Conservation (phyloP, 2,797 vertebrate genomes). For the Pangasius sanitwongsei region DNA sequence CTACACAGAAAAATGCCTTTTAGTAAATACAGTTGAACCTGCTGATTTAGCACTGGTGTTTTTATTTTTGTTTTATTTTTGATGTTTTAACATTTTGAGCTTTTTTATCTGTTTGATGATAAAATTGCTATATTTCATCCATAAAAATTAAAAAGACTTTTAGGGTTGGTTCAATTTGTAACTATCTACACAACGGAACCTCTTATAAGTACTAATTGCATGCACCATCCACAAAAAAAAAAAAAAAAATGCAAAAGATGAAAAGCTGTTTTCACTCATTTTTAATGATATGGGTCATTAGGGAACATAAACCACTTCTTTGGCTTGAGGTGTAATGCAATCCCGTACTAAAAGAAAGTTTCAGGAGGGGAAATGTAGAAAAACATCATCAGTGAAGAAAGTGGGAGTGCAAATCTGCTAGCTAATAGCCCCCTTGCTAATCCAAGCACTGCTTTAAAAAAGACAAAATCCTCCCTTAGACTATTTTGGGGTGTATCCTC, state of each 20-base stretch:
- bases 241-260: background rate
- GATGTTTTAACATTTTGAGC: background rate
- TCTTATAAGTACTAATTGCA: conserved; percentile 15
- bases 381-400: conserved; percentile 45
- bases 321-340: conserved; percentile 17
- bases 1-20: background rate
- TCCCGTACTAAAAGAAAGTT: background rate
- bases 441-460: conserved; percentile 40
- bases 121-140: background rate
- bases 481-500: conserved; percentile 34
- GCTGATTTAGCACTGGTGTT: background rate
- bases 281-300: conserved; percentile 38
- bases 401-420: conserved; percentile 27
- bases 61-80: conserved; percentile 11
- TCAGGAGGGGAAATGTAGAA: conserved; percentile 2
- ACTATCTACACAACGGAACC: background rate
- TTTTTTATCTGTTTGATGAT: background rate
- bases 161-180: background rate
- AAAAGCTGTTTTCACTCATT: conserved; percentile 1
- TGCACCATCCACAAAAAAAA: background rate
- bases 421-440: conserved; percentile 39
- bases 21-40: background rate
- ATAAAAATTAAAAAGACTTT: background rate
- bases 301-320: conserved; percentile 18
- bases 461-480: conserved; percentile 39